These are phyloP conservation scores for Oligia strigilis DNA, from an alignment of 2,888 invertebrate species.

Conservation along the genomic window DNA sequence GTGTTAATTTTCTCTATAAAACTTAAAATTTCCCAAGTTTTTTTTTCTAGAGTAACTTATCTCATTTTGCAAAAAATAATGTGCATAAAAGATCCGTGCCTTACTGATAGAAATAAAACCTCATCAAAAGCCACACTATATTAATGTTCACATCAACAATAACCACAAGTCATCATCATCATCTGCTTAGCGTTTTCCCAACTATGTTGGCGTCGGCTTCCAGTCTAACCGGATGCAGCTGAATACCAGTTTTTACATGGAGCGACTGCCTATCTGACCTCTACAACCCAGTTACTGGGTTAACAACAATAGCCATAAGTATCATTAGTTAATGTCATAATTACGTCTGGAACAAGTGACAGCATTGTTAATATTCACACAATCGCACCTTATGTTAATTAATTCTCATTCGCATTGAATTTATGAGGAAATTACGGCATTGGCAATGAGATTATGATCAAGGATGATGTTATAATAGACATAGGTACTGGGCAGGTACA, in stretches of 20 bases:
- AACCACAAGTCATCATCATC: background rate
- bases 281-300: too few relatives aligned
- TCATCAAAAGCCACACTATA: background rate
- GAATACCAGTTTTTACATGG: too few relatives aligned
- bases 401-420: conserved; percentile 29
- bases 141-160: background rate
- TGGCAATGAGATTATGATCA: conserved; percentile 46
- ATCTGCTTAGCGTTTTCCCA: too few relatives aligned
- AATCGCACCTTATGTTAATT: conserved; percentile 32
- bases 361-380: conserved; percentile 36
- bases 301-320: background rate
- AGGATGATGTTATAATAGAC: conserved; percentile 4
- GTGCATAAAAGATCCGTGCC: background rate
- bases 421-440: conserved; percentile 46
- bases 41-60: background rate
- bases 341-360: conserved; percentile 13
- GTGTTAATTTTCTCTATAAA: background rate
- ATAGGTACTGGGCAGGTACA: background rate
- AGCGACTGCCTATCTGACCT: too few relatives aligned
- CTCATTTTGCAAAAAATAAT: background rate
- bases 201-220: too few relatives aligned
- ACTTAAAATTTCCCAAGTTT: background rate
- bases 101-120: background rate
- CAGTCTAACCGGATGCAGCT: too few relatives aligned
- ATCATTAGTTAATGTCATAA: conserved; percentile 15